Conservation (phyloP, 2,113 vertebrate genomes). For the Ammospiza nelsoni region DNA sequence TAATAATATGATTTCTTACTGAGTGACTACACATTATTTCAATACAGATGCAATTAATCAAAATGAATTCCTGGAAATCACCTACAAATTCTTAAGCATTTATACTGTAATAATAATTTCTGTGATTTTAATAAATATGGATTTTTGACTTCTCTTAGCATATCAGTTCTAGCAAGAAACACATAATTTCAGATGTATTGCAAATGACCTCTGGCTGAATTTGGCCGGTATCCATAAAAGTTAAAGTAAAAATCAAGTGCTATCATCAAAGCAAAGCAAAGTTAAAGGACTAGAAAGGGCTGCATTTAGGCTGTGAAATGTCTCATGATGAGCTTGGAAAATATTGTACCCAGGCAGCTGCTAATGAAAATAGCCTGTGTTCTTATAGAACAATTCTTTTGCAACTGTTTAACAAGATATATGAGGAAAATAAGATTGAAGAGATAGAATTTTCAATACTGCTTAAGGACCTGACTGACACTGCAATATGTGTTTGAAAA, state of each 20-base stretch:
- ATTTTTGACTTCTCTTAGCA: background rate
- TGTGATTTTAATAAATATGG: background rate
- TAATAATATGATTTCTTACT: background rate
- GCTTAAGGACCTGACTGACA: background rate
- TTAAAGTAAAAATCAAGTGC: background rate
- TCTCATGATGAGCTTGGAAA: background rate
- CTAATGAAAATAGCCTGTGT: background rate
- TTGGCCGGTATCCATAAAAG: background rate
- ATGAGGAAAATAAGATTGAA: background rate
- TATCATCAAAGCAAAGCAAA: background rate
- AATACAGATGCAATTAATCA: background rate
- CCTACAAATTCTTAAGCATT: background rate
- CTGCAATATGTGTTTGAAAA: rapidly evolving
- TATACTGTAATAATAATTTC: background rate
- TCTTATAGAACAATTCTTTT: background rate
- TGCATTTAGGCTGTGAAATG: background rate
- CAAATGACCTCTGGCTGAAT: background rate
- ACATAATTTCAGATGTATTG: background rate
- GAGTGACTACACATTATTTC: background rate
- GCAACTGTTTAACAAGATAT: background rate
- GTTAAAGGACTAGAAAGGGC: background rate
- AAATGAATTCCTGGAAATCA: background rate
- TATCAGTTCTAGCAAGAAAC: background rate
- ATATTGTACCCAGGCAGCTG: background rate
- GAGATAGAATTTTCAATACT: background rate